A percentile compares a stretch with the other conserved stretches of the same genome.
Evolutionary conservation across 2,888 invertebrate genomes (phyloP).

Genomic region (Scaptodrosophila latifasciaeformis): DNA sequence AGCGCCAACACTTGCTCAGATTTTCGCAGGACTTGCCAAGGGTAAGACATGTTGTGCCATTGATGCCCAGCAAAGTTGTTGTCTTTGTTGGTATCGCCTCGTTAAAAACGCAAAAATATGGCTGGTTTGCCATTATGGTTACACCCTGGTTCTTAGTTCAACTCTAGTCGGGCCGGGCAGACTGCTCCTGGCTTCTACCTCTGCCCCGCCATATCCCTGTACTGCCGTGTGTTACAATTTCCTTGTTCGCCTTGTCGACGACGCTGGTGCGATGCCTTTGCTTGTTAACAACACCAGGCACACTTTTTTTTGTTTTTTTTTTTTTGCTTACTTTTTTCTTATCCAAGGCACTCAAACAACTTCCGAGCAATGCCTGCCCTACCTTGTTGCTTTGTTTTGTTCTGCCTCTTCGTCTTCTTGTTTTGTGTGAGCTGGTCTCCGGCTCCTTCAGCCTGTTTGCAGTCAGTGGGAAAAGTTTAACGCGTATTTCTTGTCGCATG

Average conservation of each 20-base stretch:
- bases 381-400: conserved; percentile 2
- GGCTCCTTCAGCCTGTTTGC: neutral
- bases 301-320: conserved; percentile 12
- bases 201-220: neutral
- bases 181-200: conserved; percentile 26
- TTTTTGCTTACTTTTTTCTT: conserved; percentile 16
- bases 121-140: conserved; percentile 55
- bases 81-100: conserved; percentile 31
- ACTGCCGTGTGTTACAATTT: conserved; percentile 52
- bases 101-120: conserved; percentile 61
- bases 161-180: conserved; percentile 35
- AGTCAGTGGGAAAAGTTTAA: conserved; percentile 1
- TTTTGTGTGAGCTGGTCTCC: neutral
- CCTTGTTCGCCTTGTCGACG: conserved; percentile 33
- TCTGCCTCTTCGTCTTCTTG: conserved; percentile 13
- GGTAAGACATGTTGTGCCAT: neutral
- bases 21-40: conserved; percentile 16
- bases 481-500: conserved; percentile 1
- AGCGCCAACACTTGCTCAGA: conserved; percentile 6
- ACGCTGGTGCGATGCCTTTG: conserved; percentile 3
- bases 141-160: too few relatives aligned
- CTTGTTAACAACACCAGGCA: conserved; percentile 55
- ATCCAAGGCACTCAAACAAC: conserved; percentile 1
- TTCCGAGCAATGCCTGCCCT: neutral
- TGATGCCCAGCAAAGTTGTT: neutral